Evolutionary conservation across 2,888 invertebrate genomes (phyloP), one percentile per base, ranked within the genome.

Genomic region (Leptopterna dolabrata): DNA sequence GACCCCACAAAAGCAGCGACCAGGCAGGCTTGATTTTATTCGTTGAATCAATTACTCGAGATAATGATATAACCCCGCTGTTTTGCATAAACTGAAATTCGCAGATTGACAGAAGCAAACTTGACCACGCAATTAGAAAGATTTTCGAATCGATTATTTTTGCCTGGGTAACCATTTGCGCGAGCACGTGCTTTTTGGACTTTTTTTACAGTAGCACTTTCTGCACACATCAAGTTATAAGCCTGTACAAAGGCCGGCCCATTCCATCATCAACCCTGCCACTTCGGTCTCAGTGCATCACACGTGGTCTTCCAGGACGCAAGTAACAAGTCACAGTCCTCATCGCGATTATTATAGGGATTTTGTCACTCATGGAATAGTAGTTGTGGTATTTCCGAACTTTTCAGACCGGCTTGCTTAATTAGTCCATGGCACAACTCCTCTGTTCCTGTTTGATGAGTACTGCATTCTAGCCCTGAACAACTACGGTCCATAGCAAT

Each of bases 121-220:
- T 63, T 63, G 24, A 63, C 63, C 63, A 63, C 24, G 63, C 63
- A 63, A 24, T 63, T 63, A 63, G 63, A 63, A 63, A 63, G 63
- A 63, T 63, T 63, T 19, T 63, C 9, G 63, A 24, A 24, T 63
- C 63, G 63, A 63, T 11, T 63, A 63, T 63, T 63, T 63, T 63
- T 63, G 63, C 63, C 24, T 51, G 63, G 63, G 63, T 63, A 63
- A 63, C 63, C 63, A 63, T 63, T 63, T n/a, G 63, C 63, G 24
- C 63, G 19, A 11, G 24, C 24, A 27, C 63, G 63, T 63, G 63
- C 63, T 63, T 19, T 2, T 36, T 19, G 19, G 19, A 63, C n/a
- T 9, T 7, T 63, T 63, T 63, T 63, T 63, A 63, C 63, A 63
- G 63, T 63, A 24, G 11, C 7, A 63, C 24, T 13, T 63, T 63